Base-by-base conservation (phyloP, 2,113 vertebrate genomes). In the Pholis gunnellus region DNA sequence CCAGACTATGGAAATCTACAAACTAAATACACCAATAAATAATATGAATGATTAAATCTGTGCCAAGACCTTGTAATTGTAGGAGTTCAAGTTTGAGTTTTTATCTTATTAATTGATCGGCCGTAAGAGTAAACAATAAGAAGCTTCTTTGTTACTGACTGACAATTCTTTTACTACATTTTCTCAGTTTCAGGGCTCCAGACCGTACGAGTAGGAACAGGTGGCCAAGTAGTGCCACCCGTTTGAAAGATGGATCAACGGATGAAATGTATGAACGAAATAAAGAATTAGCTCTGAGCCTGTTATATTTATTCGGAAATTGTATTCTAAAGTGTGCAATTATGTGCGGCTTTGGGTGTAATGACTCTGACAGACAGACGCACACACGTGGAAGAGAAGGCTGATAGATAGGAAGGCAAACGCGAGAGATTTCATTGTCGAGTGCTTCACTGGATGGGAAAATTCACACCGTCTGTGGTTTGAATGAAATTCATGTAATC, bases 401-500 rank as follows among this genome's bases (percentile, higher is more conserved):
- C 20, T 46, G 75, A 60, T 14, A 42, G 72, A 60, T 27, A 31
- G 64, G 67, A 61, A 63, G 74, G 38, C n/a, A 34, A 69, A 59
- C 40, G 1, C 9, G 2, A 65, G 50, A 66, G 29, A 73, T 69
- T 78, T 76, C 46, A 76, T 63, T 74, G 46, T 56, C 57, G 54
- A 81, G 63, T 5, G 75, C 66, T 72, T 75, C 87, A 78, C 52
- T 83, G 64, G 86, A 65, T 50, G 22, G 68, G 74, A 78, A 87
- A 67, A 88, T 66, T 75, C 56, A 78, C 70, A 38, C 20, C 25
- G 73, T 66, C 64, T 70, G 73, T 57, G 76, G 81, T 85, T 72
- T 78, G 74, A 87, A 80, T 82, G 38, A 83, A 72, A 73, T 67
- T 70, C 63, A 84, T 46, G 38, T 69, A 71, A 78, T 83, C 48